phyloP scores from a whole-genome alignment of 2,888 invertebrate genomes.

The Erpobdella octoculata region DNA sequence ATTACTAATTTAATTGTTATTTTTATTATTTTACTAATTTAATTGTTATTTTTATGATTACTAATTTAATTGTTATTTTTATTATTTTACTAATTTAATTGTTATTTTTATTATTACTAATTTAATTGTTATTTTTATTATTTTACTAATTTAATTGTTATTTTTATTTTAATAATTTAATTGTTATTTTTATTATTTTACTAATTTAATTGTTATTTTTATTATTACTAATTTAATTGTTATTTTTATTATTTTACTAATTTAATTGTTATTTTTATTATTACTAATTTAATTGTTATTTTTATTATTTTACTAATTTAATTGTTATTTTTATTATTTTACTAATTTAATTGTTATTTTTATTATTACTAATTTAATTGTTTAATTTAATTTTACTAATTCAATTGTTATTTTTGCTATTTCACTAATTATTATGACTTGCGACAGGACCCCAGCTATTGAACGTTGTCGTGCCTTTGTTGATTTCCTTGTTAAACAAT shows the following conservation, averaged over 20 bases:
- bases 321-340: not conserved
- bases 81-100: not conserved
- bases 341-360: slow-evolving; percentile 30
- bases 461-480: slow-evolving; percentile 77
- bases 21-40: too few relatives aligned
- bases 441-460: slow-evolving; percentile 77
- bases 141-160: not conserved
- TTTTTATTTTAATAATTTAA: not conserved
- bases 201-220: too few relatives aligned
- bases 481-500: slow-evolving; percentile 75
- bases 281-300: not conserved
- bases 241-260: not conserved
- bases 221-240: too few relatives aligned
- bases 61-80: not conserved
- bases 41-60: too few relatives aligned
- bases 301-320: not conserved
- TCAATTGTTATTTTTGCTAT: not conserved
- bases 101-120: too few relatives aligned
- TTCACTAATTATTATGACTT: not conserved
- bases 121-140: too few relatives aligned
- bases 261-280: not conserved
- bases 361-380: too few relatives aligned
- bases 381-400: not conserved
- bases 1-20: too few relatives aligned
- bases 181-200: not conserved